Conservation (phyloP, 23 tunicate genomes). For the Botrylloides violaceus region DNA sequence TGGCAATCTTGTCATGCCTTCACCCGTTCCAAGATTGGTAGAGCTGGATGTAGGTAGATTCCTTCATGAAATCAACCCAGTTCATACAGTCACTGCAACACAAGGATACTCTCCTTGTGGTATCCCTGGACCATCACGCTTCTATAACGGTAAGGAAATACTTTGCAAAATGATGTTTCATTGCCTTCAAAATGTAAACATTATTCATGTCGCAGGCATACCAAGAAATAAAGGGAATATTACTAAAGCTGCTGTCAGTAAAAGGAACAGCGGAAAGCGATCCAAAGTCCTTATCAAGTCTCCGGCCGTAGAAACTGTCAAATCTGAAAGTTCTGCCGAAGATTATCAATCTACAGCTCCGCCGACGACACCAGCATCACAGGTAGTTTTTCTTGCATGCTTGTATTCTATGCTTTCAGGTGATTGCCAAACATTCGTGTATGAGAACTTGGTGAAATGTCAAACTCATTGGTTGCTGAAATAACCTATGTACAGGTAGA, state of each 20-base stretch:
- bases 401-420: too few relatives aligned
- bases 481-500: too few relatives aligned
- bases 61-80: constrained; percentile 18
- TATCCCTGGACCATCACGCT: neutral
- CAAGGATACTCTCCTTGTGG: constrained; percentile 2
- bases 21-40: constrained; percentile 32
- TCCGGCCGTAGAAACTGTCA: neutral
- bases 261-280: neutral
- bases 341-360: constrained; percentile 75
- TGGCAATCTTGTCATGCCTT: neutral
- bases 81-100: constrained; percentile 26
- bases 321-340: constrained; percentile 15
- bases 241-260: neutral
- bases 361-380: constrained; percentile 76
- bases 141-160: constrained; percentile 12
- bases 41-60: constrained; percentile 45
- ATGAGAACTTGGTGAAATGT: too few relatives aligned
- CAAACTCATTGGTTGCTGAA: too few relatives aligned
- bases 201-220: too few relatives aligned
- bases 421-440: too few relatives aligned
- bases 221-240: constrained; percentile 7
- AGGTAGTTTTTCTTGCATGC: too few relatives aligned
- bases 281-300: neutral
- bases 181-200: too few relatives aligned
- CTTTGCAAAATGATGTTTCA: too few relatives aligned